These are phyloP conservation scores for Stichodactyla helianthus DNA, from an alignment of 64 coral and sea anemone species.

Conservation along the genomic window DNA sequence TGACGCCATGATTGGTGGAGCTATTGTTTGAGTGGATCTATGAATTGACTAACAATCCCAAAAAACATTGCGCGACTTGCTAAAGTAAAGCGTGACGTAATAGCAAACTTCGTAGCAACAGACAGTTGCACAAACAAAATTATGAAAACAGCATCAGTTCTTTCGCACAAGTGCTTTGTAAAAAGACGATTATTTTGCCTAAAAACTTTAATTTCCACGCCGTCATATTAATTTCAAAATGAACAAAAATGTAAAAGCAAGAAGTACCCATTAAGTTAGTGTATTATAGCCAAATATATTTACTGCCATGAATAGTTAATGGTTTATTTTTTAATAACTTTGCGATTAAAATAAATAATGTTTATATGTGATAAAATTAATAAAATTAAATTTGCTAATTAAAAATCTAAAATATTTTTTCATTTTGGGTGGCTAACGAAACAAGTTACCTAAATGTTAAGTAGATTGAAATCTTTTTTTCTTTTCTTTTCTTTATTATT, in stretches of 20 bases:
- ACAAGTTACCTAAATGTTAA: no score
- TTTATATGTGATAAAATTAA: background rate
- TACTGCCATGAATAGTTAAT: background rate
- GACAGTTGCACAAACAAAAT: background rate
- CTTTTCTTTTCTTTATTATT: no score
- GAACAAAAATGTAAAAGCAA: background rate
- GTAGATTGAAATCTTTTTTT: no score
- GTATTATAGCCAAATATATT: background rate
- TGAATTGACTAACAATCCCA: background rate
- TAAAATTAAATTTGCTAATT: background rate
- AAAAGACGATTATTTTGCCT: background rate
- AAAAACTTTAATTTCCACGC: background rate
- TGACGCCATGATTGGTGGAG: no score
- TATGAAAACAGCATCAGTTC: background rate
- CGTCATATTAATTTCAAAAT: background rate
- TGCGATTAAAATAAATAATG: background rate
- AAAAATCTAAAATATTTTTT: slow-evolving; percentile 7
- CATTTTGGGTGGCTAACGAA: background rate
- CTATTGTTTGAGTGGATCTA: no score
- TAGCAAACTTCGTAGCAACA: background rate
- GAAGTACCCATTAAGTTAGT: background rate
- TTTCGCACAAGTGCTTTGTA: background rate
- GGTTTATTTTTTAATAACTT: background rate
- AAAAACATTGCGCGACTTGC: background rate
- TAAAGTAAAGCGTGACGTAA: background rate